These are phyloP conservation scores for Rugalucina vietnamica DNA, from an alignment of 2,888 invertebrate genomes.

Conservation along the genomic window DNA sequence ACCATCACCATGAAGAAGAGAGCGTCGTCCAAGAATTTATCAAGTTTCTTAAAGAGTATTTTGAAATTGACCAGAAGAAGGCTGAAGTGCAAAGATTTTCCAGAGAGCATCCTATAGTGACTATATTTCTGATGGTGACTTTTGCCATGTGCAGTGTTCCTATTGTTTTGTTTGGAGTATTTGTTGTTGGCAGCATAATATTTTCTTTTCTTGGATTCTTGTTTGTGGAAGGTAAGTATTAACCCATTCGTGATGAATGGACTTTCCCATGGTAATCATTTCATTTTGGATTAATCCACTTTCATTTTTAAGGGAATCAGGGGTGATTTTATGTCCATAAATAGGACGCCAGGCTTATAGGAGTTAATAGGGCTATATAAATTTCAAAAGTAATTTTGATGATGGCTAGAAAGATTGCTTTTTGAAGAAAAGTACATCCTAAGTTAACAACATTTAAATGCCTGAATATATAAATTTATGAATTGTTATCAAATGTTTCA, in stretches of 20 bases:
- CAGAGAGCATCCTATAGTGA: conserved; percentile 69
- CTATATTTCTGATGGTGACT: conserved; percentile 67
- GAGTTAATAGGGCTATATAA: too few relatives aligned
- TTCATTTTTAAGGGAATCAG: background rate
- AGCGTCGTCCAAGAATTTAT: conserved; percentile 46
- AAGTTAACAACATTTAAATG: too few relatives aligned
- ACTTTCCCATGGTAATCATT: background rate
- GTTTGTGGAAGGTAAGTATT: conserved; percentile 73
- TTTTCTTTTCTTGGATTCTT: conserved; percentile 72
- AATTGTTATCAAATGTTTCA: too few relatives aligned
- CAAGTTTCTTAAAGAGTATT: conserved; percentile 59
- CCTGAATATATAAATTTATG: too few relatives aligned
- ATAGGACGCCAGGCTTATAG: background rate
- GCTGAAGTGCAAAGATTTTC: conserved; percentile 61
- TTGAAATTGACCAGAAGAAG: conserved; percentile 65
- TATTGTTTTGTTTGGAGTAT: conserved; percentile 69
- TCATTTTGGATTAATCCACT: background rate
- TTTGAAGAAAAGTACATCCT: too few relatives aligned
- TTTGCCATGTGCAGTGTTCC: conserved; percentile 74
- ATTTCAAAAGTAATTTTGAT: too few relatives aligned
- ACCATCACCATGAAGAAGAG: conserved; percentile 32
- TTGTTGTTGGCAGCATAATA: conserved; percentile 68
- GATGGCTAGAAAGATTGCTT: too few relatives aligned
- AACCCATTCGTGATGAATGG: background rate
- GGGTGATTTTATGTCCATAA: background rate